Evolutionary conservation across 2,113 vertebrate species (phyloP).

Genomic region (Suricata suricatta): DNA sequence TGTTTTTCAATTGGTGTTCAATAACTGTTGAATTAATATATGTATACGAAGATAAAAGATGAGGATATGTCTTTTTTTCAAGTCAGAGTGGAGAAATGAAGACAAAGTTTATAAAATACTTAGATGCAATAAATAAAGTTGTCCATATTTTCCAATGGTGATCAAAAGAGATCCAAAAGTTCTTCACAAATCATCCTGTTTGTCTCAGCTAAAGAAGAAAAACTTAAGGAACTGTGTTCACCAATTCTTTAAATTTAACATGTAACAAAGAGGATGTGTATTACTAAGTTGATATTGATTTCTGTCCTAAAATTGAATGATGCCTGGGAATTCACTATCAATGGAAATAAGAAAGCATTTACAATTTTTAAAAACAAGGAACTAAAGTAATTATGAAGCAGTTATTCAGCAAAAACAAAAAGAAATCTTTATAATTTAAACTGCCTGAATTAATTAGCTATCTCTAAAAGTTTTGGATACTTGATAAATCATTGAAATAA

Average conservation of each 20-base stretch:
- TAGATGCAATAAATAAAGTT: neutral
- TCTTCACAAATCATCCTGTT: neutral
- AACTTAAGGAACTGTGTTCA: neutral
- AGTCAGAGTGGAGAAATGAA: neutral
- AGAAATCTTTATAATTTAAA: neutral
- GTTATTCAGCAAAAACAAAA: neutral
- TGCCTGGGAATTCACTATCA: neutral
- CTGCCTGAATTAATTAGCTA: neutral
- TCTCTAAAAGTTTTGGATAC: neutral
- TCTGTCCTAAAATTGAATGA: neutral
- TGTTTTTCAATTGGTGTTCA: neutral
- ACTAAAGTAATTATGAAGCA: constrained; percentile 19
- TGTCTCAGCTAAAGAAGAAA: neutral
- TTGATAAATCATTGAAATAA: neutral
- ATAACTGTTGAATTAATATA: neutral
- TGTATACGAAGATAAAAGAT: neutral
- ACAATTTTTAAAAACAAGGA: neutral
- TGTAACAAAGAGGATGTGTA: neutral
- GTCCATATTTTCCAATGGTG: neutral
- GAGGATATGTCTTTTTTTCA: neutral
- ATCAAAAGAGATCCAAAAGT: neutral
- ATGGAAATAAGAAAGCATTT: neutral
- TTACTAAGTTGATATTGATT: neutral
- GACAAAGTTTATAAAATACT: neutral
- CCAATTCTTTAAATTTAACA: neutral